A percentile compares a stretch with the other conserved stretches of the same genome.
Evolutionary conservation across 2,113 vertebrate species (phyloP).

Genomic region (Uria lomvia): DNA sequence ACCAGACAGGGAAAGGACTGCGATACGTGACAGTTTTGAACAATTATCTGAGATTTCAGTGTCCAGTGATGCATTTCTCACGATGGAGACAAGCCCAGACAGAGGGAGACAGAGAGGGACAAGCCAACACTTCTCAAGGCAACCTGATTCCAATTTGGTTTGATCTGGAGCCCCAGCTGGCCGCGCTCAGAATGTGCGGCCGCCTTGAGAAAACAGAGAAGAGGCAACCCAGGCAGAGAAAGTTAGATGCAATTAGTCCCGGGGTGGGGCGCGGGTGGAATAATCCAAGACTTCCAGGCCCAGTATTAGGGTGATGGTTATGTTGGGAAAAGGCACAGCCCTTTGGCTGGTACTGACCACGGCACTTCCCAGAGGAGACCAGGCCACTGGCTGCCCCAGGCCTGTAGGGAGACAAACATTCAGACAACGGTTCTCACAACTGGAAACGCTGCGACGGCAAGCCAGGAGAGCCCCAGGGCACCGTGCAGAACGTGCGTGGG

Average conservation of each 20-base stretch:
- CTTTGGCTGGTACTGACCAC: conserved; percentile 63
- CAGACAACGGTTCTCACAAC: not conserved
- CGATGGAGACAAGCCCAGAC: not conserved
- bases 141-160: not conserved
- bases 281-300: conserved; percentile 2
- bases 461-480: not conserved
- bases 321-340: conserved; percentile 1
- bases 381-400: conserved; percentile 63
- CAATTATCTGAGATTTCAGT: not conserved
- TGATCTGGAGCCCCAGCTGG: not conserved
- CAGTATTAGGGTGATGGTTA: conserved; percentile 49
- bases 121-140: not conserved
- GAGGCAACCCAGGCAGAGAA: not conserved
- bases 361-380: conserved; percentile 61
- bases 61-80: not conserved
- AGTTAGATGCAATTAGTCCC: conserved; percentile 58
- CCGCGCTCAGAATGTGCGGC: not conserved
- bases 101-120: not conserved
- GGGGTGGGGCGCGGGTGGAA: not conserved
- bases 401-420: conserved; percentile 66
- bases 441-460: not conserved
- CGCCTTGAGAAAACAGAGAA: not conserved
- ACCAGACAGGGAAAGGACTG: not conserved
- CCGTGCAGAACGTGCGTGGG: too few species aligned
- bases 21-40: accelerated